Evolutionary conservation across 2,797 vertebrate species (phyloP), one percentile per base, ranked within the genome.

Genomic region (Lophotriccus pileatus): DNA sequence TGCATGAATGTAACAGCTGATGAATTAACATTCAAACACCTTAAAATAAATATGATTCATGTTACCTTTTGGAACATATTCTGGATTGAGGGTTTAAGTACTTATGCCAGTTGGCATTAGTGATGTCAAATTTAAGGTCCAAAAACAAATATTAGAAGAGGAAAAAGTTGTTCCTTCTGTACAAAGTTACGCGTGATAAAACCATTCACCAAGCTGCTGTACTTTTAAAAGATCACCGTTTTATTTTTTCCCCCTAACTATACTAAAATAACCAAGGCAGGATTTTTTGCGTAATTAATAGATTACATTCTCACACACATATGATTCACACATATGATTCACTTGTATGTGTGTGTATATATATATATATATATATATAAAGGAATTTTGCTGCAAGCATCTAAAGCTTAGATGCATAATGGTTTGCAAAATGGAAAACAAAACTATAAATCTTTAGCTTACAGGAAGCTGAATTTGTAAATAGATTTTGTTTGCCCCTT

Each of bases 291-390:
- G 4, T 85, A 92, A 87, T 84, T 89, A 89, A 70, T 77, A n/a
- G 64, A 89, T 88, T 91, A 84, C 1, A 2, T 75, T 86, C 59
- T 89, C 52, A 79, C 80, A 92, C 55, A 89, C 8, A 17, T 23
- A 90, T 58, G 84, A 93, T 79, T 96, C 93, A 94, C 49, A 55
- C 66, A 23, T 70, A 88, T 80, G 88, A 92, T 70, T 94, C 92
- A 95, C 15, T 46, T 83, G 28, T 56, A 23, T 89, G 24, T 60
- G 18, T 52, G 0, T 18, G 1, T 36, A 73, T 67, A 58, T 3
- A 60, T 18, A 75, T 17, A 73, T 67, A 58, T 3, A 60, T 18
- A 75, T 17, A 37, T 37, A 37, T 9, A 37, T 9, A 44, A 23
- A 73, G 62, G 6, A 59, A 52, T 58, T 59, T 37, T 78, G 39